These are phyloP conservation scores for Suncus etruscus DNA, from an alignment of 2,113 vertebrate species.

Conservation along the genomic window DNA sequence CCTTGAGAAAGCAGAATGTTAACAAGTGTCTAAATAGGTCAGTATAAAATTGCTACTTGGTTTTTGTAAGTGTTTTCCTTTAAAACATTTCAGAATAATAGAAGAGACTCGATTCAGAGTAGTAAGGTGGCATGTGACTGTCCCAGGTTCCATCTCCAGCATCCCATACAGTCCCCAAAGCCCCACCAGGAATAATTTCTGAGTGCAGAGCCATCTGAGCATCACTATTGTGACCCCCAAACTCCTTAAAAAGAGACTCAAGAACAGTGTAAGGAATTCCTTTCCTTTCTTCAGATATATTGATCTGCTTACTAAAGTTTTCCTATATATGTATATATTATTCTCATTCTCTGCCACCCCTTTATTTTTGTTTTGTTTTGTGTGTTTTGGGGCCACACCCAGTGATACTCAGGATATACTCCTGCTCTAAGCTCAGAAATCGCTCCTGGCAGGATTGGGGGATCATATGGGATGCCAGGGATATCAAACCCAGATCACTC, in stretches of 20 bases:
- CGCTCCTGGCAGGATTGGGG: no score
- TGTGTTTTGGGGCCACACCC: no score
- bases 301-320: conserved; percentile 19
- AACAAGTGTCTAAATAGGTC: conserved; percentile 13
- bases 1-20: conserved; percentile 23
- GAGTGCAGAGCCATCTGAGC: no score
- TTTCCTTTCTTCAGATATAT: background rate
- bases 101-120: conserved; percentile 3
- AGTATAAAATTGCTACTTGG: conserved; percentile 41
- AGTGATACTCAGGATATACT: no score
- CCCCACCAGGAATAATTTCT: no score
- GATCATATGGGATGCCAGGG: no score
- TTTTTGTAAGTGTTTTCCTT: conserved; percentile 57
- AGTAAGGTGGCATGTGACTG: no score
- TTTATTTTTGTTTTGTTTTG: background rate
- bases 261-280: conserved; percentile 7
- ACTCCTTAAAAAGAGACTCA: background rate
- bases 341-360: background rate
- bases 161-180: no score
- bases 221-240: no score
- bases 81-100: conserved; percentile 13
- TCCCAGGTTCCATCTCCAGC: no score
- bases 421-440: no score
- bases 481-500: no score
- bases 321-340: background rate